Conservation (phyloP, 2,113 vertebrate genomes). For the Alces alces region DNA sequence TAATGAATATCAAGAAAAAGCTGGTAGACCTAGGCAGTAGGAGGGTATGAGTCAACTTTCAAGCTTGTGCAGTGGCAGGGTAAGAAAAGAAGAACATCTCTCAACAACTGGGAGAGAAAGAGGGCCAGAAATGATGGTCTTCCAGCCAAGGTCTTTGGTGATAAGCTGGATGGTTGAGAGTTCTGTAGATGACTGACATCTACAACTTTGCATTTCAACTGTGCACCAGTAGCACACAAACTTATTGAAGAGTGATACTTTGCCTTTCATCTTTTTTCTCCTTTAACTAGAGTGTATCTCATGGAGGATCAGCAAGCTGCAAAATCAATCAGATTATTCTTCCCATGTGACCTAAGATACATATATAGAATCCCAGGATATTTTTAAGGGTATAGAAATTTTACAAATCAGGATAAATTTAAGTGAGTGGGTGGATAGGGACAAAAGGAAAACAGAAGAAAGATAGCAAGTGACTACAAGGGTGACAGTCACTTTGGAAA, state of each 20-base stretch:
- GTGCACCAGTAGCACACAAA: neutral
- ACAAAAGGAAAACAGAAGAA: neutral
- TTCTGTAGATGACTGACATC: neutral
- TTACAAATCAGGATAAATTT: neutral
- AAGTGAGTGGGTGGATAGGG: neutral
- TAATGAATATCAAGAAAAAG: neutral
- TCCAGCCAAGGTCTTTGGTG: neutral
- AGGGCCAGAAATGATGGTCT: neutral
- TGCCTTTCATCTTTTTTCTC: neutral
- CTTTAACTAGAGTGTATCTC: neutral
- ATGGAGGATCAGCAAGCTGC: neutral
- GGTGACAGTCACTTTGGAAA: neutral
- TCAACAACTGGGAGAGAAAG: neutral
- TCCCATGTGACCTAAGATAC: neutral
- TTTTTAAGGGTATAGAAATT: neutral
- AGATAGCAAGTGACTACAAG: neutral
- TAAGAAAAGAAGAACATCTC: neutral
- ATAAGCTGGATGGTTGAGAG: neutral
- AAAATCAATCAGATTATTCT: neutral
- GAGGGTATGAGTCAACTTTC: neutral
- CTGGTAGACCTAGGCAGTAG: neutral
- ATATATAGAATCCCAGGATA: neutral
- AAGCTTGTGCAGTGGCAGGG: neutral
- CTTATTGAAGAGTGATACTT: neutral
- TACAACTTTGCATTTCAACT: neutral